These are phyloP conservation scores for Odontocerum albicorne DNA, from an alignment of 2,888 invertebrate species.

Conservation along the genomic window DNA sequence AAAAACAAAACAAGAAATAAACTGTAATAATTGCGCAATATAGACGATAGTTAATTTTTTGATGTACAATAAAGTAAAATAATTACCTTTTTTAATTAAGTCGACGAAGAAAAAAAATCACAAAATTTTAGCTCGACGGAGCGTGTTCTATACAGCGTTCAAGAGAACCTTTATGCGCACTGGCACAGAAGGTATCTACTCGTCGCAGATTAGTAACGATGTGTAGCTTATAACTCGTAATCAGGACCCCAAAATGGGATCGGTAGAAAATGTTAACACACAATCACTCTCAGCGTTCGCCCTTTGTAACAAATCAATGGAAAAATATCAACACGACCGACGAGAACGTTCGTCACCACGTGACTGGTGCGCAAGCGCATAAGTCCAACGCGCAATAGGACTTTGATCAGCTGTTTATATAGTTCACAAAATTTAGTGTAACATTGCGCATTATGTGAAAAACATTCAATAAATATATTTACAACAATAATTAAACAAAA, in stretches of 20 bases:
- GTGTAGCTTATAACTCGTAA: not conserved
- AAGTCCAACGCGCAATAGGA: not conserved
- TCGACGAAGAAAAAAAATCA: no score
- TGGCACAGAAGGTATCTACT: slow-evolving; percentile 52
- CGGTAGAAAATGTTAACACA: no score
- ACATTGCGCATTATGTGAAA: slow-evolving; percentile 1
- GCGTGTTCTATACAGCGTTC: not conserved
- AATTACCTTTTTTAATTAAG: no score
- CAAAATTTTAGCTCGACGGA: no score
- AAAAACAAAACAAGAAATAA: no score
- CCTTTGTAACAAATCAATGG: no score
- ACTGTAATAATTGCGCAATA: no score
- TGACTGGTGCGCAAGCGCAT: slow-evolving; percentile 15
- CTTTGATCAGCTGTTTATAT: slow-evolving; percentile 17
- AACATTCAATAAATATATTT: not conserved
- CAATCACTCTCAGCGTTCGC: no score
- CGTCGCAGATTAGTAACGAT: not conserved
- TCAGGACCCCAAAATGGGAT: not conserved
- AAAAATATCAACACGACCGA: not conserved
- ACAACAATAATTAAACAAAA: no score
- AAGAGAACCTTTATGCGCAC: slow-evolving; percentile 56
- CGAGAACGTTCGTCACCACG: slow-evolving; percentile 10
- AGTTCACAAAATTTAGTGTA: slow-evolving; percentile 2
- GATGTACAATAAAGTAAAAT: no score
- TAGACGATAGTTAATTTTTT: no score